phyloP scores from a whole-genome alignment of 2,113 vertebrate genomes.

The Limnothrissa miodon region DNA sequence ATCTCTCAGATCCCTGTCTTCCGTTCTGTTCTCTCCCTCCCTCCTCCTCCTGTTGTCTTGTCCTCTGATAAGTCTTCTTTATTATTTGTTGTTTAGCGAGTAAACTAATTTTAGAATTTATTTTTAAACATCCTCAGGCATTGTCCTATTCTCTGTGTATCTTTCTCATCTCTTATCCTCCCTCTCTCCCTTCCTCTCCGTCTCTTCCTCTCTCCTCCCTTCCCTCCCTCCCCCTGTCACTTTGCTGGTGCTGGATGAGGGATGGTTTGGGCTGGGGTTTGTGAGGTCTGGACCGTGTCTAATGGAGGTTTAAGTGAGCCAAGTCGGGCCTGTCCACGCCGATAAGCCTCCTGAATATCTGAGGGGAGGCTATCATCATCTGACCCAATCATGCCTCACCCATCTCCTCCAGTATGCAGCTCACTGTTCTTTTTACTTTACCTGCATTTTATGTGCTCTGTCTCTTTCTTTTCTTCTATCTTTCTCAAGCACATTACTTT shows the following conservation, averaged over 20 bases:
- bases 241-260: neutral
- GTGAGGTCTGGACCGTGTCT: neutral
- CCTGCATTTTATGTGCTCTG: neutral
- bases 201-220: neutral
- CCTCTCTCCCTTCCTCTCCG: neutral
- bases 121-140: slow-evolving; percentile 18
- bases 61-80: slow-evolving; percentile 12
- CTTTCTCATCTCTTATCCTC: neutral
- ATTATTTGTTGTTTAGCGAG: neutral
- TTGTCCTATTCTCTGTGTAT: neutral
- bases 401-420: neutral
- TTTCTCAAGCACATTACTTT: neutral
- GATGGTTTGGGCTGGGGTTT: neutral
- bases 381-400: neutral
- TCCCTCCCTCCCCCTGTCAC: neutral
- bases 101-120: slow-evolving; percentile 19
- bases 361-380: neutral
- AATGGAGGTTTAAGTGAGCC: neutral
- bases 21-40: neutral
- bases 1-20: neutral
- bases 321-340: neutral
- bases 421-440: neutral
- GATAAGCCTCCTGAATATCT: neutral
- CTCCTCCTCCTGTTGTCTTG: neutral
- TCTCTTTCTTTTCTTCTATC: neutral